Evolutionary conservation across 2,888 invertebrate species (phyloP).

Genomic region (Petrolisthes manimaculis): DNA sequence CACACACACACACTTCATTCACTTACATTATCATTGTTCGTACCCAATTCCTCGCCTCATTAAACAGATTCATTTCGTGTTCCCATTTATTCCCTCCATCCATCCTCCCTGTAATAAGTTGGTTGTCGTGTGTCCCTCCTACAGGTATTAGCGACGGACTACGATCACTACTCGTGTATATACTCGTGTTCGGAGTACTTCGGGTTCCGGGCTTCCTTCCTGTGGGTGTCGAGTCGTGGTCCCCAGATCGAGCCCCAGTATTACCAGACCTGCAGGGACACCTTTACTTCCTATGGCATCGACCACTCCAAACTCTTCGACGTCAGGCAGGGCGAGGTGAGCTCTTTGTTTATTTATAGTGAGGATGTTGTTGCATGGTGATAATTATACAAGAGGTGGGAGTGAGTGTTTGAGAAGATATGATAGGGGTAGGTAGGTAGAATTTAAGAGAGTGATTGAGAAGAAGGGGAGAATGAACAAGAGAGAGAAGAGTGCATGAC

Average conservation of each 20-base stretch:
- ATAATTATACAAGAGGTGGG: no score
- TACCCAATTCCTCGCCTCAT: no score
- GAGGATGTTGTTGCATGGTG: no score
- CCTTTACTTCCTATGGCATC: background rate
- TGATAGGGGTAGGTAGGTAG: background rate
- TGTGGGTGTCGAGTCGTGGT: slow-evolving; percentile 42
- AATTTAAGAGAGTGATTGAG: slow-evolving; percentile 1
- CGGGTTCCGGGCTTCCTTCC: slow-evolving; percentile 50
- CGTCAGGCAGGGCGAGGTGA: slow-evolving; percentile 30
- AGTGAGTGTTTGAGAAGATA: no score
- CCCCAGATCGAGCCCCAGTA: background rate
- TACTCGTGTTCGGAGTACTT: slow-evolving; percentile 53
- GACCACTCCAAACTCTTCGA: slow-evolving; percentile 12
- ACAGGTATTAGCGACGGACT: slow-evolving; percentile 56
- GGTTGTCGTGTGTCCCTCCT: no score
- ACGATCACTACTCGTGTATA: slow-evolving; percentile 43
- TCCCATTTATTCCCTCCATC: no score
- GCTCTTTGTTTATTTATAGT: background rate
- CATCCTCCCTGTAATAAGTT: no score
- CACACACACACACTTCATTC: no score
- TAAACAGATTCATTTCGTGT: no score
- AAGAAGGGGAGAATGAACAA: background rate
- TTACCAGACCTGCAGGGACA: background rate
- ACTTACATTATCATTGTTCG: no score
- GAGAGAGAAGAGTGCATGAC: no score